Evolutionary conservation across 2,888 invertebrate genomes (phyloP).

Genomic region (Timema cristinae): DNA sequence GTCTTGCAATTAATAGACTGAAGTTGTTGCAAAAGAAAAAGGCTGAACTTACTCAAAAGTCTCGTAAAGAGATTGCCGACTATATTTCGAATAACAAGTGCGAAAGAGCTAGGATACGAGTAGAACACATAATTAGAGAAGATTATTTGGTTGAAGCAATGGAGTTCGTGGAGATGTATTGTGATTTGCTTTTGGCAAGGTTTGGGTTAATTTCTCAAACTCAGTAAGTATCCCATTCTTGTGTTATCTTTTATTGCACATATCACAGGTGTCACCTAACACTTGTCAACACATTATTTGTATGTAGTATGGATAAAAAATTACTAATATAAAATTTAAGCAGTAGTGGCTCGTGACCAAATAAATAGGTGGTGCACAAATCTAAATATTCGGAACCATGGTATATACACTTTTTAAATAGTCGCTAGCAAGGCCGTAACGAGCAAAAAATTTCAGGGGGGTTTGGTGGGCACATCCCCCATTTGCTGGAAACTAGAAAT

Average conservation of each 20-base stretch:
- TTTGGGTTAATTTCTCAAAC: conserved; percentile 96
- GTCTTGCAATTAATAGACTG: conserved; percentile 87
- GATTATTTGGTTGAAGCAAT: conserved; percentile 99
- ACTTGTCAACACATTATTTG: no score
- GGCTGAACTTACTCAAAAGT: conserved; percentile 92
- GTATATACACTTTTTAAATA: no score
- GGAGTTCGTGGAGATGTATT: conserved; percentile 99
- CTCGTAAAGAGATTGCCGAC: conserved; percentile 96
- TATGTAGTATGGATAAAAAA: no score
- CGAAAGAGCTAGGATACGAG: conserved; percentile 91
- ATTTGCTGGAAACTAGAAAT: no score
- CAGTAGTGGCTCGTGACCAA: no score
- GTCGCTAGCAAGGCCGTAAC: no score
- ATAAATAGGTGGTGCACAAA: no score
- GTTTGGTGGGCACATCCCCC: no score
- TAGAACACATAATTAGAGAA: conserved; percentile 97
- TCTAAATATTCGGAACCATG: no score
- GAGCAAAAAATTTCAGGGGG: no score
- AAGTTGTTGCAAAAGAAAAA: conserved; percentile 97
- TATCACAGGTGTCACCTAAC: no score
- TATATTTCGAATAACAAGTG: conserved; percentile 81
- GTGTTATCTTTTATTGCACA: neutral
- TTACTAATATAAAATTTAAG: no score
- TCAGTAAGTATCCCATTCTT: conserved; percentile 61
- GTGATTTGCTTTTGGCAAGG: conserved; percentile 91